Conservation (phyloP, 2,113 vertebrate genomes). For the Eublepharis macularius region DNA sequence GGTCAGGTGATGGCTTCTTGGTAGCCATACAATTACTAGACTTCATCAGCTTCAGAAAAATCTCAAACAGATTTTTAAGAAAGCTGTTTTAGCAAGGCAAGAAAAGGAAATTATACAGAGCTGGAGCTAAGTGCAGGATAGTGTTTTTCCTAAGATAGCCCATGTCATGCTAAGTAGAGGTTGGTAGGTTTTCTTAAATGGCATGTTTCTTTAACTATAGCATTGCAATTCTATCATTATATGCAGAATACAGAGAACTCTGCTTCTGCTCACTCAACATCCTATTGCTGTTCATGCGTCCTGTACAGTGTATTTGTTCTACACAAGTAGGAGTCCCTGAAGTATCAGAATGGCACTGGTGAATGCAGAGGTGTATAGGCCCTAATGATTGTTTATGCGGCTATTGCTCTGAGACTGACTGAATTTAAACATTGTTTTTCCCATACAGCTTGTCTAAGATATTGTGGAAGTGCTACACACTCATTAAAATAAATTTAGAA, state of each 20-base stretch:
- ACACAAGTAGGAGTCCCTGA: constrained; percentile 39
- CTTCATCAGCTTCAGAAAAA: neutral
- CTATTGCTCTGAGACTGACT: neutral
- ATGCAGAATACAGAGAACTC: constrained; percentile 34
- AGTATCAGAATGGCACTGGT: constrained; percentile 24
- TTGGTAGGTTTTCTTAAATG: constrained; percentile 41
- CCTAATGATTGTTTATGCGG: constrained; percentile 35
- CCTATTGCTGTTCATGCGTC: constrained; percentile 53
- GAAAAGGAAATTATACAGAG: constrained; percentile 37
- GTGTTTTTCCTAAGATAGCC: constrained; percentile 38
- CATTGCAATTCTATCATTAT: constrained; percentile 43
- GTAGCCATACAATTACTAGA: neutral
- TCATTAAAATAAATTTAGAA: constrained; percentile 10
- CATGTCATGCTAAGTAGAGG: constrained; percentile 16
- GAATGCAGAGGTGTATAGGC: constrained; percentile 21
- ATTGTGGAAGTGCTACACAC: neutral
- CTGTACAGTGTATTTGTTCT: constrained; percentile 2
- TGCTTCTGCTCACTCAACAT: constrained; percentile 43
- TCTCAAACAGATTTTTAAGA: neutral
- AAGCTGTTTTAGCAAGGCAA: constrained; percentile 20
- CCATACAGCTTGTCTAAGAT: neutral
- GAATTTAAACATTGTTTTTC: constrained; percentile 7
- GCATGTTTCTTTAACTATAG: constrained; percentile 48
- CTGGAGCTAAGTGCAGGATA: neutral
- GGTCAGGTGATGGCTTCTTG: neutral